Percentiles rank a stretch among this genome's conserved stretches.
Conservation (phyloP, 2,113 vertebrate genomes). For the Capricornis sumatraensis region DNA sequence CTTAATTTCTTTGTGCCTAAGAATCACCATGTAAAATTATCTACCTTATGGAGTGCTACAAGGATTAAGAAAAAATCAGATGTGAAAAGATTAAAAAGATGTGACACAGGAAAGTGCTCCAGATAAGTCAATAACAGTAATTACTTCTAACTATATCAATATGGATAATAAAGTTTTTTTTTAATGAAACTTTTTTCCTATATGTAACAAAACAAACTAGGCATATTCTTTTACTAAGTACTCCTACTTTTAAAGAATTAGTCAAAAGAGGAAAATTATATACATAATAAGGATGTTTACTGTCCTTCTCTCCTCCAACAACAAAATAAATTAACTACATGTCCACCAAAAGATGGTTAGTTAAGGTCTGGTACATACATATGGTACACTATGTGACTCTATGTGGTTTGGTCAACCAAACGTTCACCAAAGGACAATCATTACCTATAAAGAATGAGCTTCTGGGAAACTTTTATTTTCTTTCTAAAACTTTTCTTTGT, state of each 20-base stretch:
- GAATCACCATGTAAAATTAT: background rate
- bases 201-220: conserved; percentile 2
- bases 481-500: background rate
- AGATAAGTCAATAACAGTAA: background rate
- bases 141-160: conserved; percentile 8
- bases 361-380: background rate
- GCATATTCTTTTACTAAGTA: background rate
- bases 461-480: background rate
- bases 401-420: background rate
- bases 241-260: background rate
- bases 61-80: background rate
- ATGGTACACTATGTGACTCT: background rate
- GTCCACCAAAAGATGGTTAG: background rate
- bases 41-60: background rate
- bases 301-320: background rate
- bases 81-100: background rate
- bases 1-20: background rate
- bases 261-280: conserved; percentile 7
- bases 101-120: background rate
- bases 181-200: background rate
- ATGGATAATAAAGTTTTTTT: background rate
- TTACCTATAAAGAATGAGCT: background rate
- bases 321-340: conserved; percentile 6
- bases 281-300: background rate
- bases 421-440: background rate